Conservation (phyloP, 2,797 vertebrate genomes). For the Siniperca undulata region DNA sequence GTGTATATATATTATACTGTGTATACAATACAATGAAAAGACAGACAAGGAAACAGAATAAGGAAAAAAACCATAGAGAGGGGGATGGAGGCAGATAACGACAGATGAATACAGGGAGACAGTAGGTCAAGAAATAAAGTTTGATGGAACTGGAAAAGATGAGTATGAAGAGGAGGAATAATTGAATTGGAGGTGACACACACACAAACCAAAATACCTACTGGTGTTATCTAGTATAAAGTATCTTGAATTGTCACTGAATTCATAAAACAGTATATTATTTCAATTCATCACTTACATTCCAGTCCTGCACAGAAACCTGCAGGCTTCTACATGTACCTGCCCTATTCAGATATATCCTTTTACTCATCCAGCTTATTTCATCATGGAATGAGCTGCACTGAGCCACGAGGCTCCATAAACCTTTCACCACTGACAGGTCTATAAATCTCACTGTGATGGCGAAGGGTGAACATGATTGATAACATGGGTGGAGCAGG, state of each 20-base stretch:
- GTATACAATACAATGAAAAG: not conserved
- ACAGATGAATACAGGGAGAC: not conserved
- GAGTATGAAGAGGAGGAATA: not conserved
- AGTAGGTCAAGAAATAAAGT: constrained; percentile 6
- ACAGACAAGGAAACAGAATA: not conserved
- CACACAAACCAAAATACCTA: not conserved
- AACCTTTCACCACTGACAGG: constrained; percentile 47
- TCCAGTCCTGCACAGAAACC: constrained; percentile 4
- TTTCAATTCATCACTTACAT: constrained; percentile 1
- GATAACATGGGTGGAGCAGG: constrained; percentile 13
- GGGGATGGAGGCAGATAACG: not conserved
- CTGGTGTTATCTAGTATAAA: not conserved
- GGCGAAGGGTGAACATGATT: constrained; percentile 28
- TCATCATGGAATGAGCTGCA: constrained; percentile 34
- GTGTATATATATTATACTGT: not conserved
- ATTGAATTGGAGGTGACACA: not conserved
- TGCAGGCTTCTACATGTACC: constrained; percentile 26
- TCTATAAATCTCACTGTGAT: constrained; percentile 50
- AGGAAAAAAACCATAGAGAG: not conserved
- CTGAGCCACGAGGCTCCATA: constrained; percentile 47
- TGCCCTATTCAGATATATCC: constrained; percentile 25
- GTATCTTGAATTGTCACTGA: not conserved
- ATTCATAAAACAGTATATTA: not conserved
- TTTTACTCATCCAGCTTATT: constrained; percentile 41
- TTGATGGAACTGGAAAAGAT: not conserved